phyloP scores from a whole-genome alignment of 2,888 invertebrate species.

The Osedax frankpressi region DNA sequence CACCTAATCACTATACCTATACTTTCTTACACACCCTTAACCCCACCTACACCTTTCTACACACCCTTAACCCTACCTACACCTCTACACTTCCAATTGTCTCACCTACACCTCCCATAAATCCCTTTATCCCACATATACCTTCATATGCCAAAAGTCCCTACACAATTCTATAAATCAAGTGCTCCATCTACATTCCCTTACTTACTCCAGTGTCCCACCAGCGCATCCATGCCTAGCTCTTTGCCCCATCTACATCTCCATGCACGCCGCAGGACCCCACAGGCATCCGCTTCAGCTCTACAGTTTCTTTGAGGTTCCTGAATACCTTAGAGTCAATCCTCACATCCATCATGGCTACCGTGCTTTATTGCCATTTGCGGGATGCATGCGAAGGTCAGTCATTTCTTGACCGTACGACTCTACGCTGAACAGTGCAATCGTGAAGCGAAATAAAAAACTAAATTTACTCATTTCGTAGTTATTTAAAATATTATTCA shows the following conservation, averaged over 20 bases:
- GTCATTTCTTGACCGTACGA: too few species aligned
- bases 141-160: background rate
- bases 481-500: too few species aligned
- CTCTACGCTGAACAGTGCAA: too few species aligned
- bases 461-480: too few species aligned
- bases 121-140: background rate
- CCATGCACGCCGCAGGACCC: background rate
- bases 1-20: too few species aligned
- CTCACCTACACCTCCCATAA: background rate
- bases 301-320: constrained; percentile 54
- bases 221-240: too few species aligned
- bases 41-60: too few species aligned
- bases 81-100: too few species aligned
- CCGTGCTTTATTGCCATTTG: constrained; percentile 53
- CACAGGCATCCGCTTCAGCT: constrained; percentile 31
- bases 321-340: constrained; percentile 71
- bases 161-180: background rate
- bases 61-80: too few species aligned
- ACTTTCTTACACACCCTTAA: too few species aligned
- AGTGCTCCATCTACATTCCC: constrained; percentile 32
- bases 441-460: too few species aligned
- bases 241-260: background rate
- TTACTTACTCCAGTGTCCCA: constrained; percentile 57
- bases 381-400: constrained; percentile 58
- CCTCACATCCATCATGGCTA: constrained; percentile 74